Evolutionary conservation across 2,113 vertebrate genomes (phyloP), one percentile per base, ranked within the genome.

Genomic region (Alces alces): DNA sequence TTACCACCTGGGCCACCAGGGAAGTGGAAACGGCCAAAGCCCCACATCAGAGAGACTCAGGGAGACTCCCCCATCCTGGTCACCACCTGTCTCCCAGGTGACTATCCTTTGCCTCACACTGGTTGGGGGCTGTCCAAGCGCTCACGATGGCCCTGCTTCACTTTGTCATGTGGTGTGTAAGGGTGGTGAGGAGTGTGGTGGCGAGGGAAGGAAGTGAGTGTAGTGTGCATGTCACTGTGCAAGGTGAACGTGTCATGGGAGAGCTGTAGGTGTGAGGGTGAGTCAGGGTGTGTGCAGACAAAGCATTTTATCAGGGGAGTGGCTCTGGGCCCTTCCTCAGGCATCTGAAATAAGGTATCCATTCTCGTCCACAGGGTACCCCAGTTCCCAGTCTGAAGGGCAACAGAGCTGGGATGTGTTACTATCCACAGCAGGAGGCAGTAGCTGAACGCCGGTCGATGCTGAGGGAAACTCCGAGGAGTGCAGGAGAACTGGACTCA

Each of bases 131-230:
- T 2, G 4, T 11, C 12, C 21, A 30, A 5, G 33, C 54, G 45
- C 52, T 70, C 82, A 12, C 5, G 1, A 33, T 10, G 6, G 80
- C 27, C 45, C 45, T 11, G 15, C 13, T 14, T 54, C 55, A 4
- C n/a, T 54, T 28, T 5, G 4, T 9, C 30, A 30, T 2, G 2
- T 60, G n/a, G 8, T 0, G 0, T 36, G 66, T 86, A 39, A 55
- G 33, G 25, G 7, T 19, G 11, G 50, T 45, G 61, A 16, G 54
- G 23, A 64, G 47, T 55, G 70, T 0, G 6, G 78, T 11, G 30
- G 50, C 23, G 33, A 86, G 23, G n/a, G 21, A 27, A 60, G 0
- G 2, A 76, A 36, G 15, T 28, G n/a, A 64, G 28, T 23, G 39
- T 55, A 25, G 8, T 1, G 21, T 45, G 25, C 11, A 10, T 27